Conservation (phyloP, 2,797 vertebrate genomes). For the Sorex maritimensis region DNA sequence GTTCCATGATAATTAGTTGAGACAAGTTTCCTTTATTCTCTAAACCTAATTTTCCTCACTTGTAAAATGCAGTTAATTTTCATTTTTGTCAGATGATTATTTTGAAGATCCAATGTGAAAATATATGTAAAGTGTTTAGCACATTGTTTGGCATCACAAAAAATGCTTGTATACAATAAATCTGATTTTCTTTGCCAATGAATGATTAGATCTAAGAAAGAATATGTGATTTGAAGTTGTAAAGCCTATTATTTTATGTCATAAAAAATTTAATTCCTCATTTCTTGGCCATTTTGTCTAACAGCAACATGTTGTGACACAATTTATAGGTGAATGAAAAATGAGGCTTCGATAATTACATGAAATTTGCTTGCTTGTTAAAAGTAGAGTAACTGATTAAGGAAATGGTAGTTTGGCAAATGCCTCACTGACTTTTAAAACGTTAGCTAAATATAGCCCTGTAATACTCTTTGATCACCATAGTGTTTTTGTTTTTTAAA, state of each 20-base stretch:
- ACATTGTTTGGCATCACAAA: not conserved
- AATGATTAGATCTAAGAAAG: not conserved
- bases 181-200: not conserved
- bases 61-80: not conserved
- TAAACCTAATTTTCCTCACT: not conserved
- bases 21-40: constrained; percentile 23
- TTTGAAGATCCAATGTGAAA: not conserved
- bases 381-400: constrained; percentile 64
- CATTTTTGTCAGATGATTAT: not conserved
- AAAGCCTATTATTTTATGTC: not conserved
- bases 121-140: not conserved
- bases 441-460: constrained; percentile 31
- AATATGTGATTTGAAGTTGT: not conserved
- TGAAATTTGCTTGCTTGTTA: constrained; percentile 55
- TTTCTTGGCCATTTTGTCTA: constrained; percentile 41
- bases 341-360: not conserved
- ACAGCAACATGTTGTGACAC: not conserved
- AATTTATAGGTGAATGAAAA: constrained; percentile 42
- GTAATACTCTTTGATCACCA: constrained; percentile 6
- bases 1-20: not conserved
- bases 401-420: constrained; percentile 46
- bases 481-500: constrained; percentile 3
- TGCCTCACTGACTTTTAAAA: constrained; percentile 33
- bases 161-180: not conserved
- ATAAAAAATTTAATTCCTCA: constrained; percentile 21